Evolutionary conservation across 2,113 vertebrate species (phyloP), one percentile per base, ranked within the genome.

Genomic region (Hemiscyllium ocellatum): DNA sequence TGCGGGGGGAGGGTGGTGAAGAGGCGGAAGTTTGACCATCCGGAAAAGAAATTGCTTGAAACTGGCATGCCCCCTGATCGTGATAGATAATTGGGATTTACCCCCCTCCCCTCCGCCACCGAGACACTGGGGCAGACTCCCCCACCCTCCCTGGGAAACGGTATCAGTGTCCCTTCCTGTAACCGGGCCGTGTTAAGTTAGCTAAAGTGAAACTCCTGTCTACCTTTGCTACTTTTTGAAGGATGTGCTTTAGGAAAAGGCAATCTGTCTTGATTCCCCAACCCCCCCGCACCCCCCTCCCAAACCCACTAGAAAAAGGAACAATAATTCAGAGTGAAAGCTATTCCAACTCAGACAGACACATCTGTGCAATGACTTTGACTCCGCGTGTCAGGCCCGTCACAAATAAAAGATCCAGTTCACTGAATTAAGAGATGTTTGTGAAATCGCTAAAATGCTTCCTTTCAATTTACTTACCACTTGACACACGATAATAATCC

Each of bases 1-100:
- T n/a, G n/a, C n/a, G 42, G 42, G 42, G 42, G 42, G 42, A 1
- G 56, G 56, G 0, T 7, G 7, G 56, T 70, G 47, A 56, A 50
- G 20, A 12, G 93, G 93, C 93, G 68, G 66, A 95, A 95, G 93
- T 95, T 70, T 72, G 93, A 95, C 20, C 22, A 95, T 72, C 37
- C 42, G 5, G 22, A n/a, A 56, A 26, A 61, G 22, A 89, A 91
- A 70, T 22, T 72, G 24, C 24, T 68, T 47, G 93, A 50, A 72
- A 95, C 22, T 69, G 65, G 47, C 68, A 72, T 50, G 42, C n/a
- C 68, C 3, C 10, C 66, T 50, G 68, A 70, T 95, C 42, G 91
- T 8, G 37, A 94, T 37, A 69, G 93, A 95, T 70, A 72, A 47
- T 70, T 95, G 42, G 37, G 50, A 70, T 19, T 10, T 94, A 6